Percentiles rank a stretch among this genome's conserved stretches.
phyloP scores from a whole-genome alignment of 2,797 vertebrate genomes.

The Gastrophryne carolinensis region DNA sequence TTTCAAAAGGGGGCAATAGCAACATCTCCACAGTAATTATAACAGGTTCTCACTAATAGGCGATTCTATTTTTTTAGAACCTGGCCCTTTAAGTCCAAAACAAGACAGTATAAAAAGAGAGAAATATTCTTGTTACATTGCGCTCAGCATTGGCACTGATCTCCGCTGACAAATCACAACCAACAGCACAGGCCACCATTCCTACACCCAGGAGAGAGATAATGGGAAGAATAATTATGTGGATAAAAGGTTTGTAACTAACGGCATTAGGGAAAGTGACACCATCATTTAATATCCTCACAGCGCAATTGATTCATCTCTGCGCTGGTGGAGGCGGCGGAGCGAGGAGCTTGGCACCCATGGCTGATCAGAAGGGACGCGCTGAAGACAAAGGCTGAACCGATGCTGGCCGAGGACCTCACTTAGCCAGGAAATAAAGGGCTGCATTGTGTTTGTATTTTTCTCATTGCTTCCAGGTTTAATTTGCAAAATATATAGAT shows the following conservation, averaged over 20 bases:
- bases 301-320: slow-evolving; percentile 17
- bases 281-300: slow-evolving; percentile 26
- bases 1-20: no score
- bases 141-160: not conserved
- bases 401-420: no score
- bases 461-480: no score
- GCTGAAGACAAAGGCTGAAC: no score
- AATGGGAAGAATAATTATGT: slow-evolving; percentile 36
- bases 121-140: not conserved
- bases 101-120: not conserved
- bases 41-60: no score
- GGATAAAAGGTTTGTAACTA: slow-evolving; percentile 50
- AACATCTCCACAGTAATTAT: no score
- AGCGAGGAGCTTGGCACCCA: not conserved
- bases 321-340: not conserved
- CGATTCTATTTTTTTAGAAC: no score
- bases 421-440: no score
- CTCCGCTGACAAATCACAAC: slow-evolving; percentile 49
- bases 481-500: no score
- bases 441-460: no score
- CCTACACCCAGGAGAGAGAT: slow-evolving; percentile 47
- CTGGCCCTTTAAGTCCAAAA: not conserved
- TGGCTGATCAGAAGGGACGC: not conserved
- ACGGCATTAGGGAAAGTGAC: slow-evolving; percentile 49
- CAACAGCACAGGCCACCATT: slow-evolving; percentile 51